phyloP scores from a whole-genome alignment of 1,140 invertebrate species.

The Bombus impatiens region DNA sequence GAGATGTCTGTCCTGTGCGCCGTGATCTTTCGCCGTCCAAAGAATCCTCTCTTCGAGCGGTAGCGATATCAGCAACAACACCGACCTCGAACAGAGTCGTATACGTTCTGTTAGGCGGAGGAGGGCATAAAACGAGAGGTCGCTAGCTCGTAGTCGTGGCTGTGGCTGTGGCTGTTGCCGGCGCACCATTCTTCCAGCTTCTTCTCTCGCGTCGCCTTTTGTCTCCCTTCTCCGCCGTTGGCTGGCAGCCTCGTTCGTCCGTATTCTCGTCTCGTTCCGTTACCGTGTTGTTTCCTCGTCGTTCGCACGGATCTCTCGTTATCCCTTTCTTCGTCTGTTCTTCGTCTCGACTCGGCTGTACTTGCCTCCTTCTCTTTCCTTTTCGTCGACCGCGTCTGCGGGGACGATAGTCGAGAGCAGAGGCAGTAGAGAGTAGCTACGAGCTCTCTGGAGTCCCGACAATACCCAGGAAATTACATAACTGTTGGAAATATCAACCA shows the following conservation, averaged over 20 bases:
- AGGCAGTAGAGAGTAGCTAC: conserved; percentile 64
- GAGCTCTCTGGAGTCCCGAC: conserved; percentile 70
- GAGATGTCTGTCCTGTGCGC: conserved; percentile 19
- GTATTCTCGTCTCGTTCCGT: conserved; percentile 42
- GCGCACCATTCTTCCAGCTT: conserved; percentile 15
- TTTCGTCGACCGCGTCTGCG: conserved; percentile 73
- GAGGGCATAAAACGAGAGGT: conserved; percentile 34
- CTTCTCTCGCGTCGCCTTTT: conserved; percentile 25
- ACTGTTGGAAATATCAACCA: conserved; percentile 83
- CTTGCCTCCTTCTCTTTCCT: conserved; percentile 35
- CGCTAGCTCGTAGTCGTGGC: conserved; percentile 32
- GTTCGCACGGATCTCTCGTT: not conserved
- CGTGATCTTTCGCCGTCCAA: conserved; percentile 21
- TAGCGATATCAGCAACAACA: not conserved
- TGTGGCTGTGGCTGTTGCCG: not conserved
- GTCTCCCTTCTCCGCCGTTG: conserved; percentile 9
- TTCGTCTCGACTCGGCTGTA: not conserved
- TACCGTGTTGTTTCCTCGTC: conserved; percentile 3
- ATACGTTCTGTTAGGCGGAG: not conserved
- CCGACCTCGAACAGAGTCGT: conserved; percentile 33
- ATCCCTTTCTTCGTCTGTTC: not conserved
- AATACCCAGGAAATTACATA: conserved; percentile 84
- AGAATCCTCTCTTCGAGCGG: not conserved
- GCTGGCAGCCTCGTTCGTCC: not conserved
- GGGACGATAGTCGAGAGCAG: conserved; percentile 76